Percentiles rank a stretch among this genome's conserved stretches.
Conservation (phyloP, 2,797 vertebrate species). For the Platyrinchus mystaceus region DNA sequence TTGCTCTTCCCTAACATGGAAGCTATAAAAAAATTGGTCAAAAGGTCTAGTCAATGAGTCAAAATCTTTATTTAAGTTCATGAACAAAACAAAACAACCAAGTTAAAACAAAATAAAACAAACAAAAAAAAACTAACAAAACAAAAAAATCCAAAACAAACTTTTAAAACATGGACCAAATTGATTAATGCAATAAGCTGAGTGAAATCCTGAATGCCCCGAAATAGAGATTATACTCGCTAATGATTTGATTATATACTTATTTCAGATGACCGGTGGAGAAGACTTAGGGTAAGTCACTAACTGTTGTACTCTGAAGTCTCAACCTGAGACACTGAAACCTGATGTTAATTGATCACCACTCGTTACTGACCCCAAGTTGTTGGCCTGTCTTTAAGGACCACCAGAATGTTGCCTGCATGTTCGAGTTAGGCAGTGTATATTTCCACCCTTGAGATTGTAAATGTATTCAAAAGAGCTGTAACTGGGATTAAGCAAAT, state of each 20-base stretch:
- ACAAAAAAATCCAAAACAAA: not conserved
- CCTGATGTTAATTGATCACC: not conserved
- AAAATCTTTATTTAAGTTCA: not conserved
- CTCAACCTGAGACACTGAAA: not conserved
- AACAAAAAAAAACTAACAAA: not conserved
- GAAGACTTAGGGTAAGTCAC: not conserved
- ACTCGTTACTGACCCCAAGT: accelerated
- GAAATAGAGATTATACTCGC: not conserved
- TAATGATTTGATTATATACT: not conserved
- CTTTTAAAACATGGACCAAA: not conserved
- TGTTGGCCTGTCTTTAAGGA: not conserved
- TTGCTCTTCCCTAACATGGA: not conserved
- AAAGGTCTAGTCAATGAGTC: not conserved
- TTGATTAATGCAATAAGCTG: not conserved
- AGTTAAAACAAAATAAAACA: not conserved
- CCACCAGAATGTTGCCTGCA: accelerated
- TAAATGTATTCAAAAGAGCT: not conserved
- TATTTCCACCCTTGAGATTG: not conserved
- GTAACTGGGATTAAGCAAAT: not conserved
- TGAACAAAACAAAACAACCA: not conserved
- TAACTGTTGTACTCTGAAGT: not conserved
- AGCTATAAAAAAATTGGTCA: not conserved
- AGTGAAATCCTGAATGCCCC: not conserved
- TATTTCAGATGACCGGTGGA: not conserved
- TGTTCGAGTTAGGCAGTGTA: not conserved